Evolutionary conservation across 2,113 vertebrate genomes (phyloP), one percentile per base, ranked within the genome.

Genomic region (Hippocampus abdominalis): DNA sequence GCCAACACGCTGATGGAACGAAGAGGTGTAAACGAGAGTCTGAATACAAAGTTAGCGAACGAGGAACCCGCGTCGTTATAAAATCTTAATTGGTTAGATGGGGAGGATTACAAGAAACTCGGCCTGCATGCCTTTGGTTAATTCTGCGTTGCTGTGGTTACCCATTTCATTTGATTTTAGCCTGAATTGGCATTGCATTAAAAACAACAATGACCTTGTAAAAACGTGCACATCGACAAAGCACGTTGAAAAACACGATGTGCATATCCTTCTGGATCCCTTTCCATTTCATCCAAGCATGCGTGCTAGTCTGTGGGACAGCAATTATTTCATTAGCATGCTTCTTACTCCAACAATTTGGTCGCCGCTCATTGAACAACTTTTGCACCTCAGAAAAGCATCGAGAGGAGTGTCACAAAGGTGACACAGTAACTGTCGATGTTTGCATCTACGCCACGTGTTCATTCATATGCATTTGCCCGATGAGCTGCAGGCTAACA

Each of bases 401-500:
- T 64, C 53, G 20, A 29, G 12, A 65, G 62, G 9, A 64, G 27
- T 53, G 1, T 46, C 29, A 68, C 71, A 48, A 71, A 79, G 78
- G 72, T 36, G 49, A 6, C 53, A 62, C 64, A 70, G 70, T 63
- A 68, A 16, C 15, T 1, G 21, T 54, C 11, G 11, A 23, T 11
- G 21, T 54, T 18, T 60, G 27, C 27, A 60, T 60, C 27, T 20
- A 32, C 27, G 27, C 57, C 42, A 64, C n/a, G 62, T 44, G 36
- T 64, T 23, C 36, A 64, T 44, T 39, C 32, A 40, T 62, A 54
- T 40, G 60, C 60, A 53, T 63, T 81, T 81, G 53, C 60, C 70
- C 68, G 78, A 74, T 74, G 76, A 48, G 25, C 75, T 84, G 74
- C 44, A 82, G 80, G 84, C 82, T 84, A 86, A 81, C 81, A 71